Evolutionary conservation across 2,888 invertebrate species (phyloP), one percentile per base, ranked within the genome.

Genomic region (Leptinotarsa haldemani): DNA sequence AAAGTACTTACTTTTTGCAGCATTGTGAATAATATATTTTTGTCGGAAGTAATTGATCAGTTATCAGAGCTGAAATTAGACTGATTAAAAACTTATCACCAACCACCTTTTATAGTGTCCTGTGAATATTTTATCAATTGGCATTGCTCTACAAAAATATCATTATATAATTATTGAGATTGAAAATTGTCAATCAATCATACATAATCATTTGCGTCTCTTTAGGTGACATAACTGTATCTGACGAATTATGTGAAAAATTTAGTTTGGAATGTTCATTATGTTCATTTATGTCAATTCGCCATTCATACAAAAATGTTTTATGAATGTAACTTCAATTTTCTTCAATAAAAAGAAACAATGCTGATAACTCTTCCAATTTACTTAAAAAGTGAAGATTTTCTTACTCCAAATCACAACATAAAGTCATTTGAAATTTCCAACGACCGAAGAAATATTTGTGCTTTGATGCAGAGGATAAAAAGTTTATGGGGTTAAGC

Each of bases 81-180:
- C 9, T 52, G 52, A 52, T 18, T 16, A 1, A 52, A 52, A 52
- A 52, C 5, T 52, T 52, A 52, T 52, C 52, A 16, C n/a, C 52
- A 52, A 2, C 52, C 5, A 18, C 52, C n/a, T 52, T 52, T 52
- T 52, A 52, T 52, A 52, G n/a, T 52, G n/a, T 16, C n/a, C n/a
- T 5, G 0, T 5, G 50, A 16, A 50, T 50, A 50, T 50, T 16
- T 52, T 16, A 2, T 52, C 16, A 16, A n/a, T 9, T 52, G 18
- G n/a, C n/a, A 52, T 16, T 75, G 71, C 25, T 76, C 77, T 25
- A 68, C 64, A 16, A 52, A 52, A 52, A 52, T 52, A 52, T 18
- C 52, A 52, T 52, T 52, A 52, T 16, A 18, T 52, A 52, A 52
- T 18, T 52, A 52, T 52, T 18, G n/a, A 52, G 16, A 52, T 52